Conservation (phyloP, 1,140 invertebrate species). For the Drosophila lowei region DNA sequence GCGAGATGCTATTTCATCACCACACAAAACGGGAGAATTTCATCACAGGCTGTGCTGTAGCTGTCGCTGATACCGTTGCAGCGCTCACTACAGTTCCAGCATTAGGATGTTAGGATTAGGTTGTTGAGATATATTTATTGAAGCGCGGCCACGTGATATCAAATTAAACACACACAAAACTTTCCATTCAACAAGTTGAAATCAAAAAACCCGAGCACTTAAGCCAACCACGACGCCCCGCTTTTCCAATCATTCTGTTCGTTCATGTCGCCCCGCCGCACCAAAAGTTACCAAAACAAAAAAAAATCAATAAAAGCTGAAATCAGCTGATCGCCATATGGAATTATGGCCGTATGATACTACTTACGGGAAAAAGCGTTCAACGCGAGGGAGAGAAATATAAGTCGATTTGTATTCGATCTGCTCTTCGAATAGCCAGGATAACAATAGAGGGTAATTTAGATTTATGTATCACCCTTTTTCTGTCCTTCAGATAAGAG, state of each 20-base stretch:
- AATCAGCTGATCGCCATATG: slow-evolving; percentile 38
- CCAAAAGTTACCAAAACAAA: neutral
- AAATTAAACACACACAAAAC: slow-evolving; percentile 18
- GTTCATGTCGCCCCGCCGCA: slow-evolving; percentile 4
- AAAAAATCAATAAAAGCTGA: slow-evolving; percentile 11
- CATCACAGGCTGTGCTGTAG: slow-evolving; percentile 17
- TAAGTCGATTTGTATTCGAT: too few relatives aligned
- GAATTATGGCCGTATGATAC: slow-evolving; percentile 13
- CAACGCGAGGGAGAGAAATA: too few relatives aligned
- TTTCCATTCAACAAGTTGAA: slow-evolving; percentile 30
- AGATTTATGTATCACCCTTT: too few relatives aligned
- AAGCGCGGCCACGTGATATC: slow-evolving; percentile 2
- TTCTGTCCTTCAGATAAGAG: too few relatives aligned
- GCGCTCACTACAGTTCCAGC: slow-evolving; percentile 1
- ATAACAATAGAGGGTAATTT: too few relatives aligned
- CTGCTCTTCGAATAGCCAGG: too few relatives aligned
- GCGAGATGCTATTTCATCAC: neutral
- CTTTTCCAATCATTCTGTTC: slow-evolving; percentile 40
- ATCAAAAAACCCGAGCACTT: slow-evolving; percentile 40
- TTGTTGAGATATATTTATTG: too few relatives aligned
- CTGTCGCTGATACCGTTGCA: neutral
- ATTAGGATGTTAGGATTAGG: slow-evolving; percentile 2
- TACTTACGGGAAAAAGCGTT: too few relatives aligned
- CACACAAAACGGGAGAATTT: slow-evolving; percentile 18
- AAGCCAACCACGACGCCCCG: slow-evolving; percentile 15